phyloP scores from a whole-genome alignment of 2,797 vertebrate species.

The Coendou prehensilis region DNA sequence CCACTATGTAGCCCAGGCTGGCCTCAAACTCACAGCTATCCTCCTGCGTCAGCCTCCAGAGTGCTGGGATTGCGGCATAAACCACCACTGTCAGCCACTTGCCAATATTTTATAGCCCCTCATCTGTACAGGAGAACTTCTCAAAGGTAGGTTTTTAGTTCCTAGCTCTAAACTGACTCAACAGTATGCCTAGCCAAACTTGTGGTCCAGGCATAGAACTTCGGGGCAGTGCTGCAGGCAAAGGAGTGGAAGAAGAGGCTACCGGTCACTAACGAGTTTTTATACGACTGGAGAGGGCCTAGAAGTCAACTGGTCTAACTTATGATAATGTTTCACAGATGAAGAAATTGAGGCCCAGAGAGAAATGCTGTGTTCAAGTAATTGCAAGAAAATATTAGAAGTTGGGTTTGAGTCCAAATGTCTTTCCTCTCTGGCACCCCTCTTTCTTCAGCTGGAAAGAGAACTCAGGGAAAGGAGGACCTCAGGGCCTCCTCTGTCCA shows the following conservation, averaged over 20 bases:
- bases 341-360: background rate
- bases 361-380: background rate
- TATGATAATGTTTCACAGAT: background rate
- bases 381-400: background rate
- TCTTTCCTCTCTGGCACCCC: background rate
- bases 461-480: background rate
- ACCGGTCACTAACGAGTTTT: background rate
- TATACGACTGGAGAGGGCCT: background rate
- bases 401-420: background rate
- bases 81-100: background rate
- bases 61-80: background rate
- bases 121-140: background rate
- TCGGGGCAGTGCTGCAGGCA: background rate
- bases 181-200: background rate
- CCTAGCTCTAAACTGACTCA: background rate
- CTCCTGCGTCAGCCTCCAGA: background rate
- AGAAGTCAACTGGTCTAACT: background rate
- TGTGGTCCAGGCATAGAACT: background rate
- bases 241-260: background rate
- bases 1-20: background rate
- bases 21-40: background rate
- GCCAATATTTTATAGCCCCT: background rate
- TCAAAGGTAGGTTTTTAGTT: background rate
- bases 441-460: background rate
- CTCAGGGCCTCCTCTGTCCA: background rate